Percentiles rank a stretch among this genome's conserved stretches.
Evolutionary conservation across 2,797 vertebrate genomes (phyloP).

Genomic region (Astyanax mexicanus): DNA sequence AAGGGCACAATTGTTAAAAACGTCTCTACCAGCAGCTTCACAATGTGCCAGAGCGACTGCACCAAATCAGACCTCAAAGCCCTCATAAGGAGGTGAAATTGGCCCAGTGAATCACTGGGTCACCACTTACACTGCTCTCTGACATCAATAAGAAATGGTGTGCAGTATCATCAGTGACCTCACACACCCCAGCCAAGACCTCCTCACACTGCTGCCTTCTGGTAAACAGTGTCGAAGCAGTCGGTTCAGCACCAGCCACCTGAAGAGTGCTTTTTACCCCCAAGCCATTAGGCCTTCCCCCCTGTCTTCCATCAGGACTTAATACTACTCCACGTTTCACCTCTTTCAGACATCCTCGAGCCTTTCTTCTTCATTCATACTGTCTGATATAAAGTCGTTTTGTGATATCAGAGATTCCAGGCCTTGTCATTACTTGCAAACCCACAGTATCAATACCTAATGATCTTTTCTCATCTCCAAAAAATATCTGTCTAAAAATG

Average conservation of each 20-base stretch:
- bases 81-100: background rate
- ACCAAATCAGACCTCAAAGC: background rate
- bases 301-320: background rate
- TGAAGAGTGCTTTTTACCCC: background rate
- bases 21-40: background rate
- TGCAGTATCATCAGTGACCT: constrained; percentile 4
- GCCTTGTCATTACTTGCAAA: too few species aligned
- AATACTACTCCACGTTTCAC: background rate
- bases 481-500: too few species aligned
- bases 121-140: background rate
- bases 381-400: background rate
- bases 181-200: background rate
- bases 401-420: too few species aligned
- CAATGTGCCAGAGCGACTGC: background rate
- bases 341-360: background rate
- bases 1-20: background rate
- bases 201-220: background rate
- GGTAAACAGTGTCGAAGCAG: background rate
- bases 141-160: constrained; percentile 7
- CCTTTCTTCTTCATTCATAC: too few species aligned
- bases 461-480: too few species aligned
- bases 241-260: background rate
- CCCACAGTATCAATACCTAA: too few species aligned
- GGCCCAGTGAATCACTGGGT: background rate
- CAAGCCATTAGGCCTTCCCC: background rate